These are phyloP conservation scores for Phasia obesa DNA, from an alignment of 2,888 invertebrate genomes.

Conservation along the genomic window DNA sequence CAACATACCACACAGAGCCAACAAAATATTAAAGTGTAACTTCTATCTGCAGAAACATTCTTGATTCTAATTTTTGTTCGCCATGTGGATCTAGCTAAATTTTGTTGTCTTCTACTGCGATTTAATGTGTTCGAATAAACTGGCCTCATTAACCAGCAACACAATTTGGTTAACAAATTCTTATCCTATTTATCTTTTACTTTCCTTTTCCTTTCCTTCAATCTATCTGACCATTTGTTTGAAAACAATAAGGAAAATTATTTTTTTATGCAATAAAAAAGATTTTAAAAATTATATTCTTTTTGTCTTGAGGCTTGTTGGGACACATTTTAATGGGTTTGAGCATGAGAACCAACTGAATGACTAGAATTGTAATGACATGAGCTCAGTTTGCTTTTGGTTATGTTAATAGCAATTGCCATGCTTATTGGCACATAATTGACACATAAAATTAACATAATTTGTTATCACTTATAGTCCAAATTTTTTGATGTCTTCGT, in stretches of 20 bases:
- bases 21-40: neutral
- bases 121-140: slow-evolving; percentile 48
- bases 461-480: slow-evolving; percentile 71
- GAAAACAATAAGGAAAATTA: slow-evolving; percentile 6
- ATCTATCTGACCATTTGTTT: slow-evolving; percentile 57
- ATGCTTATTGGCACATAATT: slow-evolving; percentile 80
- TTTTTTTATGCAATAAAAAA: neutral
- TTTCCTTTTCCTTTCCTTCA: slow-evolving; percentile 5
- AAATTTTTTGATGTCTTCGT: neutral
- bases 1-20: no score
- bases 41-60: slow-evolving; percentile 15
- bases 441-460: slow-evolving; percentile 81
- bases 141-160: slow-evolving; percentile 61
- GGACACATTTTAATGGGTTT: slow-evolving; percentile 19
- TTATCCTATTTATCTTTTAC: slow-evolving; percentile 12
- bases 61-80: neutral
- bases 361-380: slow-evolving; percentile 20
- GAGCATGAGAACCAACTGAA: neutral
- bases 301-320: slow-evolving; percentile 8
- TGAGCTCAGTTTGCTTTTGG: slow-evolving; percentile 36
- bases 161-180: slow-evolving; percentile 67
- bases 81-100: neutral
- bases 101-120: neutral
- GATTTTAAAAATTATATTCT: slow-evolving; percentile 38
- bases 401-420: slow-evolving; percentile 59